phyloP scores from a whole-genome alignment of 2,113 vertebrate genomes.

The Coreoperca whiteheadi region DNA sequence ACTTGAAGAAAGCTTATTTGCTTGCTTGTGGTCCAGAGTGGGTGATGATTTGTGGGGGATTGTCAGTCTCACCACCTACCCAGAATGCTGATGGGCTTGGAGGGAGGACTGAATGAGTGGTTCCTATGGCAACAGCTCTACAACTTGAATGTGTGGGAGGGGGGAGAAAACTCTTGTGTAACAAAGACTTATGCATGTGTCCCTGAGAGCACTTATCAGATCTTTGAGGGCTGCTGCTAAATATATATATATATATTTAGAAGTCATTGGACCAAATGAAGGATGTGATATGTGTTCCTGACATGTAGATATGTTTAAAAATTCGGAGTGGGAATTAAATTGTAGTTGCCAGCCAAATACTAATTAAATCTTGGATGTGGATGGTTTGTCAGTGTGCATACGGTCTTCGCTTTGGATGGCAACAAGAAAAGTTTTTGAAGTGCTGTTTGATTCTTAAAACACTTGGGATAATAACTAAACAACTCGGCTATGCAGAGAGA shows the following conservation, averaged over 20 bases:
- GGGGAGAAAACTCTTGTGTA: constrained; percentile 73
- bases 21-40: constrained; percentile 20
- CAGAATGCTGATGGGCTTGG: constrained; percentile 70
- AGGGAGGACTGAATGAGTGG: constrained; percentile 75
- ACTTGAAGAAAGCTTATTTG: constrained; percentile 32
- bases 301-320: constrained; percentile 12
- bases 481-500: background rate
- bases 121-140: constrained; percentile 82
- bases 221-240: constrained; percentile 1
- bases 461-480: background rate
- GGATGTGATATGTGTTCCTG: constrained; percentile 10
- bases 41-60: constrained; percentile 84
- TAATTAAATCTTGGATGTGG: constrained; percentile 50
- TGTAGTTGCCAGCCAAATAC: constrained; percentile 25
- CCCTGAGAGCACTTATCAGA: constrained; percentile 27
- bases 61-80: constrained; percentile 52
- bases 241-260: background rate
- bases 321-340: constrained; percentile 9
- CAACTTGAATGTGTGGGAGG: constrained; percentile 72
- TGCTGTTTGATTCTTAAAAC: background rate
- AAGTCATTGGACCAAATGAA: constrained; percentile 1
- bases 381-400: constrained; percentile 11
- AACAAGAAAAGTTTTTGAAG: constrained; percentile 44
- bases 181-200: constrained; percentile 46
- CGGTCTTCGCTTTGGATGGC: constrained; percentile 14